phyloP scores from a whole-genome alignment of 2,113 vertebrate species.

The Paraplagusia blochii region DNA sequence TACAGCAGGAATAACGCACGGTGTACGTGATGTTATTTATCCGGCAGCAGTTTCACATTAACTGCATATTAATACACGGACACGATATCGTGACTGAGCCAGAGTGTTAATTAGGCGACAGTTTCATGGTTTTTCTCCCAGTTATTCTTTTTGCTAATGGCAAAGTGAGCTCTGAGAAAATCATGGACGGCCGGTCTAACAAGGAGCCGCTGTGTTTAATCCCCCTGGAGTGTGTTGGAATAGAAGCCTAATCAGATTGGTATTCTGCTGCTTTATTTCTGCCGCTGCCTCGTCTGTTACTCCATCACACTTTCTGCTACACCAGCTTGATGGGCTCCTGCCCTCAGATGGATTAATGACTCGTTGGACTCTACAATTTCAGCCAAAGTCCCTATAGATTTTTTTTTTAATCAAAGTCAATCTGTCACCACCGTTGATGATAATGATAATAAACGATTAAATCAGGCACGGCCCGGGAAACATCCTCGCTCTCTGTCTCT shows the following conservation, averaged over 20 bases:
- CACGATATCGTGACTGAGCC: conserved; percentile 36
- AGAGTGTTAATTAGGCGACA: conserved; percentile 43
- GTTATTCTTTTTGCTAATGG: conserved; percentile 47
- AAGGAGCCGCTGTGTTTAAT: conserved; percentile 58
- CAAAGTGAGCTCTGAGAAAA: conserved; percentile 29
- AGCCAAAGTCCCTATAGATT: conserved; percentile 39
- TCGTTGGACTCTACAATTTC: conserved; percentile 39
- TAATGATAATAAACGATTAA: conserved; percentile 47
- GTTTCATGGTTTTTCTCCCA: conserved; percentile 24
- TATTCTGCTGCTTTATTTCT: conserved; percentile 53
- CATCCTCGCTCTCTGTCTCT: conserved; percentile 15
- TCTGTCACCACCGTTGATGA: conserved; percentile 47
- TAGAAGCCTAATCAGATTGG: conserved; percentile 63
- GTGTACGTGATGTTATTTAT: conserved; percentile 50
- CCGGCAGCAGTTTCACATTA: conserved; percentile 39
- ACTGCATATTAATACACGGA: conserved; percentile 39
- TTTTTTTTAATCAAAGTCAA: conserved; percentile 25
- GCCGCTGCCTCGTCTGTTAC: conserved; percentile 46
- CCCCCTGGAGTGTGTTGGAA: conserved; percentile 51
- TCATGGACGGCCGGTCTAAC: conserved; percentile 55
- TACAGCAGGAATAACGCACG: conserved; percentile 40
- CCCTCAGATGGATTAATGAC: conserved; percentile 57
- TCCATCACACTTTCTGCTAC: conserved; percentile 49
- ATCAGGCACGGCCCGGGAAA: conserved; percentile 48
- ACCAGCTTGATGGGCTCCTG: conserved; percentile 38